Evolutionary conservation across 1,140 invertebrate genomes (phyloP).

Genomic region (Drosophila malerkotliana): DNA sequence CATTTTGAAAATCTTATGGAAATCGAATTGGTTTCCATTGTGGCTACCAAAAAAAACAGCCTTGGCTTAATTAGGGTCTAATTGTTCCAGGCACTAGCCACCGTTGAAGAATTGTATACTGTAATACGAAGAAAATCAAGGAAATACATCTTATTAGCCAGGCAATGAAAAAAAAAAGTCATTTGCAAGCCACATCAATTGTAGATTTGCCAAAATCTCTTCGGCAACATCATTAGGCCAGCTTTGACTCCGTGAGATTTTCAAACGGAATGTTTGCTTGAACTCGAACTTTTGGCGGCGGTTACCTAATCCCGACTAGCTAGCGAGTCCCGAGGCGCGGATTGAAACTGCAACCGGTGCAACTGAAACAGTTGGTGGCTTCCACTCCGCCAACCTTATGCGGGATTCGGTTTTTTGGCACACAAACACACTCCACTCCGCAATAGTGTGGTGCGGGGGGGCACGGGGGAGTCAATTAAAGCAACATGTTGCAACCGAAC

Average conservation of each 20-base stretch:
- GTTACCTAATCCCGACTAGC: slow-evolving; percentile 62
- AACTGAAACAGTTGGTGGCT: slow-evolving; percentile 53
- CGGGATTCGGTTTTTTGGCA: slow-evolving; percentile 54
- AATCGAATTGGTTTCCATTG: slow-evolving; percentile 55
- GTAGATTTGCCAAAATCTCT: slow-evolving; percentile 40
- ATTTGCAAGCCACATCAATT: slow-evolving; percentile 33
- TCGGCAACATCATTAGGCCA: slow-evolving; percentile 36
- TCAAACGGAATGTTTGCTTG: slow-evolving; percentile 62
- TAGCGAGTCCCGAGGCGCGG: slow-evolving; percentile 29
- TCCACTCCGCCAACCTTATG: slow-evolving; percentile 65
- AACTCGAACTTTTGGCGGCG: slow-evolving; percentile 75
- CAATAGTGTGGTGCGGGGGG: slow-evolving; percentile 1
- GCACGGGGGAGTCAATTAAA: slow-evolving; percentile 66
- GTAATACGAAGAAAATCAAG: slow-evolving; percentile 19
- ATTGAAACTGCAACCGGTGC: slow-evolving; percentile 44
- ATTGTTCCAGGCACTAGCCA: slow-evolving; percentile 17
- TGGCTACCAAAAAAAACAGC: slow-evolving; percentile 17
- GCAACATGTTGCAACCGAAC: slow-evolving; percentile 66
- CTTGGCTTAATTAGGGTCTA: slow-evolving; percentile 55
- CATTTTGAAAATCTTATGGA: slow-evolving; percentile 32
- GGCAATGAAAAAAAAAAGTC: slow-evolving; percentile 5
- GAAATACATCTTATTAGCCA: slow-evolving; percentile 6
- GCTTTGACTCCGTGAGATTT: slow-evolving; percentile 35
- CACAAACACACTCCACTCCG: slow-evolving; percentile 69
- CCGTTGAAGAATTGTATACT: slow-evolving; percentile 11